Conservation (phyloP, 1,140 invertebrate species). For the Pseudoatta argentina region DNA sequence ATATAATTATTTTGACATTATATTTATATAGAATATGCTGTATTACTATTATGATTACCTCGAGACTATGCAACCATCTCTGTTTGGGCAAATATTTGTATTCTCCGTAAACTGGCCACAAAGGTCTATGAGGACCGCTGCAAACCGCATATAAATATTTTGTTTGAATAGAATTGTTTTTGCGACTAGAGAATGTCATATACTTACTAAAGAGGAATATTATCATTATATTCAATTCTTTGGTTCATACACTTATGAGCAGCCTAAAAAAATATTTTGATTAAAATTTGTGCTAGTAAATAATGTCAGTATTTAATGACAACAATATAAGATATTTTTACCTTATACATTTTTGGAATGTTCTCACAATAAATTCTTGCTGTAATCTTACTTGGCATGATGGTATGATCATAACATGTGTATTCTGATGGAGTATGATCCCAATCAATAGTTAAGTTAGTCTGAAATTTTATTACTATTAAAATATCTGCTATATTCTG, state of each 20-base stretch:
- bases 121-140: conserved; percentile 93
- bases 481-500: not conserved
- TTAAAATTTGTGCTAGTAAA: not conserved
- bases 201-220: conserved; percentile 87
- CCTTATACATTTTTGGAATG: conserved; percentile 88
- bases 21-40: conserved; percentile 9
- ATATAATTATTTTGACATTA: conserved; percentile 46
- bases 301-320: not conserved
- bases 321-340: conserved; percentile 76
- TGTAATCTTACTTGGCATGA: conserved; percentile 84
- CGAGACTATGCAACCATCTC: conserved; percentile 94
- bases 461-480: conserved; percentile 85
- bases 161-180: not conserved
- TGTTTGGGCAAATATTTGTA: conserved; percentile 94
- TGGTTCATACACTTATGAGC: conserved; percentile 91
- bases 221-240: conserved; percentile 88
- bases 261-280: conserved; percentile 84
- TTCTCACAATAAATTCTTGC: conserved; percentile 88
- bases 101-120: conserved; percentile 94
- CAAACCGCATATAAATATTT: conserved; percentile 74
- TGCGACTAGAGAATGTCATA: not conserved
- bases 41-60: conserved; percentile 85
- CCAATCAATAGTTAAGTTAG: conserved; percentile 91
- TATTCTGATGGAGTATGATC: conserved; percentile 89
- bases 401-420: conserved; percentile 88